Conservation (phyloP, 2,888 invertebrate species). For the Tenthredo notha region DNA sequence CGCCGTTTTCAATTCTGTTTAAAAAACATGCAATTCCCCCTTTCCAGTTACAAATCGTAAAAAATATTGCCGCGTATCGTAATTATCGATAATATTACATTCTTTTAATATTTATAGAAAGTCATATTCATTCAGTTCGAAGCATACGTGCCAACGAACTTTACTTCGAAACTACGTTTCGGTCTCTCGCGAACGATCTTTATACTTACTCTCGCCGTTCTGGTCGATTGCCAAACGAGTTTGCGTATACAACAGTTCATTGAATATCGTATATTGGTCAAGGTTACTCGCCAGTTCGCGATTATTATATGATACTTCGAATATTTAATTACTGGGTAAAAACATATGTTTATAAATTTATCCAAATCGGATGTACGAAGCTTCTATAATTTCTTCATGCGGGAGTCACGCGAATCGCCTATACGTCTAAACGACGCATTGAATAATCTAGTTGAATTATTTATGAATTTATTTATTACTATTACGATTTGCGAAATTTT, state of each 20-base stretch:
- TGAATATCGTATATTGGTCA: slow-evolving; percentile 45
- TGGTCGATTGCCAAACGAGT: slow-evolving; percentile 52
- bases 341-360: neutral
- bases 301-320: neutral
- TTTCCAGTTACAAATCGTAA: neutral
- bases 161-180: neutral
- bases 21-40: neutral
- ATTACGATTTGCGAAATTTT: too few relatives aligned
- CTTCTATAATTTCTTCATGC: neutral
- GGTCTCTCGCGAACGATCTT: neutral
- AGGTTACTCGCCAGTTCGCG: slow-evolving; percentile 29
- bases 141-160: neutral
- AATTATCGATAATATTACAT: neutral
- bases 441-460: too few relatives aligned
- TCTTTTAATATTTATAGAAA: neutral
- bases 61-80: neutral
- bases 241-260: slow-evolving; percentile 43
- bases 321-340: neutral
- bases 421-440: neutral
- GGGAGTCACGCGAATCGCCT: neutral
- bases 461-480: too few relatives aligned
- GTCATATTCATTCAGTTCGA: neutral
- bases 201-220: slow-evolving; percentile 28
- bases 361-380: neutral
- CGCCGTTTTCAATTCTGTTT: neutral